phyloP scores from a whole-genome alignment of 2,797 vertebrate genomes.

The Rousettus madagascariensis region DNA sequence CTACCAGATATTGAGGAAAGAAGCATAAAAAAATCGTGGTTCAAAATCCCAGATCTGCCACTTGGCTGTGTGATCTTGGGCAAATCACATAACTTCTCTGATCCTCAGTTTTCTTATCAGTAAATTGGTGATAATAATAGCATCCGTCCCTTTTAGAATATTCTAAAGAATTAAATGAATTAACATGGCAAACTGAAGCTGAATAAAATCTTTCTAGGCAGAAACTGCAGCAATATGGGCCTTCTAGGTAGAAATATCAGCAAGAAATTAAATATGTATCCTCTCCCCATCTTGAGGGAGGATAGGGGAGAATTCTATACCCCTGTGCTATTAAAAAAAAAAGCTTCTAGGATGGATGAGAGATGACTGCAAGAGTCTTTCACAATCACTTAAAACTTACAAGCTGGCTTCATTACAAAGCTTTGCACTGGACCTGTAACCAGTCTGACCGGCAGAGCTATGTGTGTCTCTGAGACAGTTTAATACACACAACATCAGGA shows the following conservation, averaged over 20 bases:
- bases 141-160: background rate
- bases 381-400: background rate
- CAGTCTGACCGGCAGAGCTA: background rate
- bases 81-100: background rate
- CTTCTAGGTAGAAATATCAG: background rate
- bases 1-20: background rate
- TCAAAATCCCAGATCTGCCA: background rate
- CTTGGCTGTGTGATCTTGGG: background rate
- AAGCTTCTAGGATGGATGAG: background rate
- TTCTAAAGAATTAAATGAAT: slow-evolving; percentile 16
- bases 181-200: background rate
- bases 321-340: background rate
- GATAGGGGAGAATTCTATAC: background rate
- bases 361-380: background rate
- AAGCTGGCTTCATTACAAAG: background rate
- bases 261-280: background rate
- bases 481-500: background rate
- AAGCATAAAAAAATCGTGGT: background rate
- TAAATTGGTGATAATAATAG: background rate
- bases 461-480: background rate
- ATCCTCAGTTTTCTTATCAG: background rate
- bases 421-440: background rate
- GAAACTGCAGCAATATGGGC: background rate
- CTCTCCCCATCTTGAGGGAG: background rate
- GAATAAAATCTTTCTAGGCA: background rate